These are phyloP conservation scores for Pelusios castaneus DNA, from an alignment of 2,113 vertebrate species.

Conservation along the genomic window DNA sequence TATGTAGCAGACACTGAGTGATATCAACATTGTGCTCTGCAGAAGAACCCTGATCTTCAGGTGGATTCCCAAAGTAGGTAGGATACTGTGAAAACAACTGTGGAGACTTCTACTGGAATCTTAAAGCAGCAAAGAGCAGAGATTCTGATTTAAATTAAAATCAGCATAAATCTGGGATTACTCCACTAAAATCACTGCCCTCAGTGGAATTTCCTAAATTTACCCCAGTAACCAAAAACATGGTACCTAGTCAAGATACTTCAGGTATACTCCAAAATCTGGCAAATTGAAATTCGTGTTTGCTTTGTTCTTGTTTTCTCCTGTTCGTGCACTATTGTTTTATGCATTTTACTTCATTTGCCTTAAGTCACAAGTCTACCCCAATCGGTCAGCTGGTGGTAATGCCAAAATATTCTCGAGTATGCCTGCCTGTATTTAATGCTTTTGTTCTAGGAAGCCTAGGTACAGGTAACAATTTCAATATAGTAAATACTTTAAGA, in stretches of 20 bases:
- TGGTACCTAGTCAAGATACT: not conserved
- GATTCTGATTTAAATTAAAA: not conserved
- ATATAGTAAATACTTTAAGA: not conserved
- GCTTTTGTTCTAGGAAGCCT: not conserved
- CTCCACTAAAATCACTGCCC: not conserved
- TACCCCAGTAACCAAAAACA: not conserved
- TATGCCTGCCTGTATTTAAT: not conserved
- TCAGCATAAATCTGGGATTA: rapidly evolving
- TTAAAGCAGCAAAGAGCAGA: not conserved
- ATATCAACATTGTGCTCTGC: not conserved
- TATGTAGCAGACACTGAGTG: not conserved
- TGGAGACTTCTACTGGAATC: not conserved
- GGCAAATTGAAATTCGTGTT: not conserved
- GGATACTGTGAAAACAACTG: rapidly evolving
- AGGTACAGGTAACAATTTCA: not conserved
- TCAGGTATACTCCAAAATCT: not conserved
- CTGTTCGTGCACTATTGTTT: not conserved
- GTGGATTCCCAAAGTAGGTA: rapidly evolving
- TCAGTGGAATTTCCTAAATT: not conserved
- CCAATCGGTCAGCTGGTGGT: not conserved
- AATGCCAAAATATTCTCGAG: not conserved
- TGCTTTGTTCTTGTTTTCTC: not conserved
- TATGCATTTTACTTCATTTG: not conserved
- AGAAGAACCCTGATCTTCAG: not conserved
- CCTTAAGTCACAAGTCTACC: not conserved